Percentiles rank a stretch among this genome's conserved stretches.
phyloP scores from a whole-genome alignment of 2,113 vertebrate species.

The Chamaetylas fuelleborni region DNA sequence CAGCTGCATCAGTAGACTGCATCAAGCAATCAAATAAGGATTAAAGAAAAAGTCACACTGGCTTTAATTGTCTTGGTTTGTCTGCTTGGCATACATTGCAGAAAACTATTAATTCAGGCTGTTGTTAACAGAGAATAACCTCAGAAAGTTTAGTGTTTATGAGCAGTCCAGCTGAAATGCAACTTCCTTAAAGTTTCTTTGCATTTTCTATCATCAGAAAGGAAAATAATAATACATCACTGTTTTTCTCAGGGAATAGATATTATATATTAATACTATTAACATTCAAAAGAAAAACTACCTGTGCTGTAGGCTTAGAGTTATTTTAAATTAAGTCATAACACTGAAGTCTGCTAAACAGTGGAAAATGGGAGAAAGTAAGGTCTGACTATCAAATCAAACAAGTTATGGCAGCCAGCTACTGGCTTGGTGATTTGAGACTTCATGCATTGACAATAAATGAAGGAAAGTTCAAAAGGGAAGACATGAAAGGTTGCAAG shows the following conservation, averaged over 20 bases:
- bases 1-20: constrained; percentile 26
- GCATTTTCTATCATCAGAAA: neutral
- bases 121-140: neutral
- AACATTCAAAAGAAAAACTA: neutral
- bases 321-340: neutral
- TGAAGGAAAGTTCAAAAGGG: neutral
- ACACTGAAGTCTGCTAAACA: neutral
- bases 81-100: constrained; percentile 20
- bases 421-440: neutral
- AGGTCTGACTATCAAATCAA: neutral
- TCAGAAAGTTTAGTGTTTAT: neutral
- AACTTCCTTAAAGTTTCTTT: neutral
- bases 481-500: neutral
- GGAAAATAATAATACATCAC: neutral
- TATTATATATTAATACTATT: neutral
- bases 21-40: constrained; percentile 63
- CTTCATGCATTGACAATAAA: neutral
- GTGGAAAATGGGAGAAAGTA: neutral
- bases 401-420: neutral
- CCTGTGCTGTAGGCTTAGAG: neutral
- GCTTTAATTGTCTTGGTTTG: constrained; percentile 48
- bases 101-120: constrained; percentile 35
- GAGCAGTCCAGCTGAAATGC: neutral
- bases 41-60: constrained; percentile 46
- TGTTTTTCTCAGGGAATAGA: neutral